Evolutionary conservation across 2,888 invertebrate species (phyloP), one percentile per base, ranked within the genome.

Genomic region (Silvanus unidentatus): DNA sequence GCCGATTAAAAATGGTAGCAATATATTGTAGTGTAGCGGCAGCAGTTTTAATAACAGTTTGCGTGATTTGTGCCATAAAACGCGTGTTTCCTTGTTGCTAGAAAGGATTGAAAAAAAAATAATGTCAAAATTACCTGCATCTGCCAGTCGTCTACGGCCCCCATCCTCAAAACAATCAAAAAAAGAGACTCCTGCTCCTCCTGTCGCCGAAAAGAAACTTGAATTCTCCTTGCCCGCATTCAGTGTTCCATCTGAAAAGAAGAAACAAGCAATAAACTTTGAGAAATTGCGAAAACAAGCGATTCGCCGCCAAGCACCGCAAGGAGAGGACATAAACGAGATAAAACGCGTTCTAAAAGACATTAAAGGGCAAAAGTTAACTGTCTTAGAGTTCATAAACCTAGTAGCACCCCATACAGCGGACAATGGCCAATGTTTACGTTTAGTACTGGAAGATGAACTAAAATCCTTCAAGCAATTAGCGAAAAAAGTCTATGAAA

Each of bases 401-500:
- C 43, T 70, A 14, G 53, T 71, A 1, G 54, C 64, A 8, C 65
- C 69, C 2, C 69, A 64, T 38, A 71, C 71, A 0, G 64, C 59
- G 14, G 72, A 72, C 50, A 65, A 68, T 42, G 71, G 71, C 63
- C 9, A 37, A 15, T 11, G 16, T 11, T 45, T 72, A 16, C 56
- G 66, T 22, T 40, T 47, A 12, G 63, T 68, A 6, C 55, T 71
- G 53, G 62, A 59, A 1, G 66, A 68, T 10, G 70, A 72, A 47
- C 45, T 70, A 36, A 54, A 52, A 2, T 39, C 52, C 8, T 72
- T 72, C 55, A 59, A 67, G 32, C 64, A 50, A 43, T 53, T 69
- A 44, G 62, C 66, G 1, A 61, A 61, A 32, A 66, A 64, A 54
- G 63, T 71, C 6, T 72, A 71, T 51, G 70, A 71, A 30, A 71